A percentile compares a stretch with the other conserved stretches of the same genome.
Conservation (phyloP, 2,113 vertebrate genomes). For the Eubucco bourcierii region DNA sequence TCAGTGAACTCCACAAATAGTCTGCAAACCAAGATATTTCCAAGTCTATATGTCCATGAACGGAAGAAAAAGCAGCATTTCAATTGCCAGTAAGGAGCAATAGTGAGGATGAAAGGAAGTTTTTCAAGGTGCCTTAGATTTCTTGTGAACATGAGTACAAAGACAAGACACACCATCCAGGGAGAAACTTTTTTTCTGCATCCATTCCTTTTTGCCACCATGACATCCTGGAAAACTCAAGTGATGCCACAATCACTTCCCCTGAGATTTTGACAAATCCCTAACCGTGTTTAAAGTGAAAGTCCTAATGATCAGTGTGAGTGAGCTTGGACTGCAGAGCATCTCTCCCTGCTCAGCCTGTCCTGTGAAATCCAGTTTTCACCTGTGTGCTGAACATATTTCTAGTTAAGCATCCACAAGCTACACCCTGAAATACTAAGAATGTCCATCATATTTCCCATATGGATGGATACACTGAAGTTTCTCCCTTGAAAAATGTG, state of each 20-base stretch:
- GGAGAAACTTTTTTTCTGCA: background rate
- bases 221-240: background rate
- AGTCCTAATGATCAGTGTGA: background rate
- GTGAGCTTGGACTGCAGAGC: background rate
- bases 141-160: background rate
- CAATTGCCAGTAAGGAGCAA: background rate
- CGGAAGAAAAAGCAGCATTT: background rate
- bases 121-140: background rate
- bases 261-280: background rate
- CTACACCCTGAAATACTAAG: background rate
- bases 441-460: background rate
- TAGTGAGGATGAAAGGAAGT: background rate
- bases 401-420: background rate
- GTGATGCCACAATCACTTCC: background rate
- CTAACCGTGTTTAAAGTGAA: background rate
- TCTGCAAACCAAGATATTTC: background rate
- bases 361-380: background rate
- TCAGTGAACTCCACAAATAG: background rate
- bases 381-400: background rate
- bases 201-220: background rate
- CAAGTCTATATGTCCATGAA: background rate
- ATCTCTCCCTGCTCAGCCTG: background rate
- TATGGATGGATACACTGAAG: background rate
- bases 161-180: background rate
- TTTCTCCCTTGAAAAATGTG: background rate